Conservation (phyloP, 1,140 invertebrate genomes). For the Doryteuthis pealeii region DNA sequence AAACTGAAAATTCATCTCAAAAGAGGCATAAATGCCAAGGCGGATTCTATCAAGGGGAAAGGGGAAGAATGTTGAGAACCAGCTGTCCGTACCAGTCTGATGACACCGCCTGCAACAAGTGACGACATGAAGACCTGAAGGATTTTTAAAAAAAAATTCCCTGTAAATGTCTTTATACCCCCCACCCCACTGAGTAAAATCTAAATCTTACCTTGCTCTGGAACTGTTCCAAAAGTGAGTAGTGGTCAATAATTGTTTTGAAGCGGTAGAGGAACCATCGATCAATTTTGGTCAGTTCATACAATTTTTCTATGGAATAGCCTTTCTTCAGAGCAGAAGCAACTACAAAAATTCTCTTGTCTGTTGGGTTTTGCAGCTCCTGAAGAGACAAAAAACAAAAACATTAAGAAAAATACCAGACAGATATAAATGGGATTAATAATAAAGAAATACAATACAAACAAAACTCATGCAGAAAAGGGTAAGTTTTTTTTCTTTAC, state of each 20-base stretch:
- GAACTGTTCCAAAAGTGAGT: slow-evolving; percentile 66
- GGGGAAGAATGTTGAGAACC: no score
- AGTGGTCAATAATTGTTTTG: slow-evolving; percentile 84
- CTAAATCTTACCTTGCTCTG: slow-evolving; percentile 43
- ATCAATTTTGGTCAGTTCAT: slow-evolving; percentile 95
- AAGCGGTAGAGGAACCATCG: slow-evolving; percentile 95
- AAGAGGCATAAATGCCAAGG: no score
- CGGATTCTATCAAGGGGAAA: no score
- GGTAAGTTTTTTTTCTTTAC: no score
- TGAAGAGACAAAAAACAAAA: slow-evolving; percentile 49
- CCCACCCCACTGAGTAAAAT: no score
- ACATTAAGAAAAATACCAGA: not conserved
- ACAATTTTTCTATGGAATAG: slow-evolving; percentile 80
- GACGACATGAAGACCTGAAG: no score
- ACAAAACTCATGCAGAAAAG: not conserved
- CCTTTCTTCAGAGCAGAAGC: slow-evolving; percentile 84
- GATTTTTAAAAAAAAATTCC: no score
- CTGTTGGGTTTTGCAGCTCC: slow-evolving; percentile 89
- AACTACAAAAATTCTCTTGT: slow-evolving; percentile 94
- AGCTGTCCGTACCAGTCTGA: no score
- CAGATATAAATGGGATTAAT: not conserved
- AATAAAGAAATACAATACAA: not conserved
- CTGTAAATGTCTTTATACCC: no score
- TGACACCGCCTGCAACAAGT: no score
- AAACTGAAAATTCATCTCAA: no score